Percentiles rank a stretch among this genome's conserved stretches.
Evolutionary conservation across 2,797 vertebrate genomes (phyloP).

Genomic region (Diplodus puntazzo): DNA sequence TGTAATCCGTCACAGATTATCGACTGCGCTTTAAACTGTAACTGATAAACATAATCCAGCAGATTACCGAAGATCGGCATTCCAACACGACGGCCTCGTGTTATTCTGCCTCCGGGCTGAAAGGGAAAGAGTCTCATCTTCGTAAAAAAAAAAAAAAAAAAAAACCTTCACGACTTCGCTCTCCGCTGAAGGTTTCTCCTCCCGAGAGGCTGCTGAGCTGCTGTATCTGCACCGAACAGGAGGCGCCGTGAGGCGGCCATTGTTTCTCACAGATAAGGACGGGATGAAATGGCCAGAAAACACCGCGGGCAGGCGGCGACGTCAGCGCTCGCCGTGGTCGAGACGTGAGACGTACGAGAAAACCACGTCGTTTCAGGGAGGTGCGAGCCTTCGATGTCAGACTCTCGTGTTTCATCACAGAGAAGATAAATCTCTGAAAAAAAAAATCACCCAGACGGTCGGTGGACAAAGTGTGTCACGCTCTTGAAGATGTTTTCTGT

Average conservation of each 20-base stretch:
- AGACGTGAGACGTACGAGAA: slow-evolving; percentile 5
- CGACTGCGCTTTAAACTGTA: slow-evolving; percentile 51
- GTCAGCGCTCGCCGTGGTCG: slow-evolving; percentile 20
- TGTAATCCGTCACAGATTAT: slow-evolving; percentile 63
- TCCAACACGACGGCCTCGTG: background rate
- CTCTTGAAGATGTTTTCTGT: background rate
- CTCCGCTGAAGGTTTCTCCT: slow-evolving; percentile 3
- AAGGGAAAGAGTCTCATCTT: slow-evolving; percentile 9
- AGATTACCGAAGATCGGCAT: slow-evolving; percentile 32
- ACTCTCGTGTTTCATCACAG: background rate
- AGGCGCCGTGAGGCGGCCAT: slow-evolving; percentile 31
- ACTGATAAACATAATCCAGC: slow-evolving; percentile 65
- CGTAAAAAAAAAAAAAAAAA: background rate
- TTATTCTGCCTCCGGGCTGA: slow-evolving; percentile 19
- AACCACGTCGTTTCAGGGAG: background rate
- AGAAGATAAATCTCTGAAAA: background rate
- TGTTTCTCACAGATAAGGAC: slow-evolving; percentile 52
- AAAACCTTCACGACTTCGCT: slow-evolving; percentile 5
- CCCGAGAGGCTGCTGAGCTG: slow-evolving; percentile 26
- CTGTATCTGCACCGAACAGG: slow-evolving; percentile 46
- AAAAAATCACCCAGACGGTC: background rate
- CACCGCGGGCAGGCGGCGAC: slow-evolving; percentile 26
- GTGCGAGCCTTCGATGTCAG: background rate
- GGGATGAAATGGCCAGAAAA: slow-evolving; percentile 27
- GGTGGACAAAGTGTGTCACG: background rate